Percentiles rank a stretch among this genome's conserved stretches.
These are phyloP conservation scores for Lota lota DNA, from an alignment of 2,113 vertebrate species.

Conservation along the genomic window DNA sequence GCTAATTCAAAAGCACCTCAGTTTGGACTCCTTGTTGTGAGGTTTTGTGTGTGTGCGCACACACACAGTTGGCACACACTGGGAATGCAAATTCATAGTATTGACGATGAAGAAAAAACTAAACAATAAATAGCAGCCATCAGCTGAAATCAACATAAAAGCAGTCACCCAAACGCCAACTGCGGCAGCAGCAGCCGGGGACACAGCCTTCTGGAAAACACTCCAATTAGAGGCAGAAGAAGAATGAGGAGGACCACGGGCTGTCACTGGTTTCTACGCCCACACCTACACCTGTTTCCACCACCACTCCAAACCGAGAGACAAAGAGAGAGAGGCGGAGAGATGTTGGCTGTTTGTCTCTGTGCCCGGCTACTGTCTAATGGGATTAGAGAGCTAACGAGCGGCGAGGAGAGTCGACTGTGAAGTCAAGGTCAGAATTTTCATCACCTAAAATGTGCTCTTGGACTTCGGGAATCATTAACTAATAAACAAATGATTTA, in stretches of 20 bases:
- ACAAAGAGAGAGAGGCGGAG: slow-evolving; percentile 14
- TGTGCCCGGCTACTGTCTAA: slow-evolving; percentile 61
- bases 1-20: too few species aligned
- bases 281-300: slow-evolving; percentile 68
- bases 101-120: slow-evolving; percentile 27
- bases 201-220: not conserved
- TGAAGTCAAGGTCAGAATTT: slow-evolving; percentile 70
- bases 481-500: slow-evolving; percentile 69
- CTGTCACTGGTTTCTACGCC: slow-evolving; percentile 47
- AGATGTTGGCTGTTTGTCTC: slow-evolving; percentile 51
- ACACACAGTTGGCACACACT: slow-evolving; percentile 47
- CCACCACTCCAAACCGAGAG: slow-evolving; percentile 37
- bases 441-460: slow-evolving; percentile 61
- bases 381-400: slow-evolving; percentile 76
- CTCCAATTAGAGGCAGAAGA: slow-evolving; percentile 59
- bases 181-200: slow-evolving; percentile 37
- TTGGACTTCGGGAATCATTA: slow-evolving; percentile 71
- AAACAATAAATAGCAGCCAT: slow-evolving; percentile 53
- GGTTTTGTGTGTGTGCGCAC: slow-evolving; percentile 1
- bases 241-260: slow-evolving; percentile 44
- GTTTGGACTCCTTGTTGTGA: too few species aligned
- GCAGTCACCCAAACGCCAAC: slow-evolving; percentile 61
- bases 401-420: slow-evolving; percentile 66
- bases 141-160: slow-evolving; percentile 62
- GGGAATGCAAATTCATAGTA: not conserved